Percentiles rank a stretch among this genome's conserved stretches.
These are phyloP conservation scores for Lasaia peninsularis DNA, from an alignment of 1,140 invertebrate genomes.

Conservation along the genomic window DNA sequence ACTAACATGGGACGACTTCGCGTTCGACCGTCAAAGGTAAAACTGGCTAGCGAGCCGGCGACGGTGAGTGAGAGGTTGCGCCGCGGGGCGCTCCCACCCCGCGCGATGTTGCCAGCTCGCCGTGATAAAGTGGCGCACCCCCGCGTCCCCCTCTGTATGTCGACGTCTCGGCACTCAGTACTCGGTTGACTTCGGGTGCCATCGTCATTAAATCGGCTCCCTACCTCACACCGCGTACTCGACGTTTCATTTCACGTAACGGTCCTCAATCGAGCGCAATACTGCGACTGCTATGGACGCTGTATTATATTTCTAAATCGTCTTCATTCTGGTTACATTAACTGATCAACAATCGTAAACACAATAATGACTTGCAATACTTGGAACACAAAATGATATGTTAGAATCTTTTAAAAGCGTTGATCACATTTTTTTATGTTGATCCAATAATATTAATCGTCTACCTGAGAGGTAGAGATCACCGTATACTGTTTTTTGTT, in stretches of 20 bases:
- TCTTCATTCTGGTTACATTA: not conserved
- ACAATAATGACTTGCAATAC: not conserved
- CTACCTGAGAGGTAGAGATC: constrained; percentile 3
- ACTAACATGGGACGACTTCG: constrained; percentile 65
- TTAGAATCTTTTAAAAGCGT: not conserved
- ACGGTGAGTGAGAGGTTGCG: constrained; percentile 74
- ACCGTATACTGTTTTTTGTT: constrained; percentile 14
- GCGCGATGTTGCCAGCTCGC: constrained; percentile 71
- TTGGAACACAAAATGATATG: not conserved
- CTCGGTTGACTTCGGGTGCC: constrained; percentile 61
- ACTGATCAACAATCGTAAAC: constrained; percentile 6
- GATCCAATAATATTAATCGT: not conserved
- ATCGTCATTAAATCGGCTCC: constrained; percentile 53
- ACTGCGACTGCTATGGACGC: constrained; percentile 58
- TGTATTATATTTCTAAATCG: constrained; percentile 36
- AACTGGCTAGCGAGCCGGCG: constrained; percentile 71
- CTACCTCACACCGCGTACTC: constrained; percentile 63
- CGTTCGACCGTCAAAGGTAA: constrained; percentile 75
- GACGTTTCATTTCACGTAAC: constrained; percentile 76
- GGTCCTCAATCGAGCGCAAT: constrained; percentile 75
- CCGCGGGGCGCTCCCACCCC: constrained; percentile 66
- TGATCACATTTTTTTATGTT: not conserved
- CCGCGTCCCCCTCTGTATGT: constrained; percentile 60
- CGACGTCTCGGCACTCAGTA: constrained; percentile 59
- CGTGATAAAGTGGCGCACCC: constrained; percentile 74